These are phyloP conservation scores for Maccullochella peelii DNA, from an alignment of 2,113 vertebrate genomes.

Conservation along the genomic window DNA sequence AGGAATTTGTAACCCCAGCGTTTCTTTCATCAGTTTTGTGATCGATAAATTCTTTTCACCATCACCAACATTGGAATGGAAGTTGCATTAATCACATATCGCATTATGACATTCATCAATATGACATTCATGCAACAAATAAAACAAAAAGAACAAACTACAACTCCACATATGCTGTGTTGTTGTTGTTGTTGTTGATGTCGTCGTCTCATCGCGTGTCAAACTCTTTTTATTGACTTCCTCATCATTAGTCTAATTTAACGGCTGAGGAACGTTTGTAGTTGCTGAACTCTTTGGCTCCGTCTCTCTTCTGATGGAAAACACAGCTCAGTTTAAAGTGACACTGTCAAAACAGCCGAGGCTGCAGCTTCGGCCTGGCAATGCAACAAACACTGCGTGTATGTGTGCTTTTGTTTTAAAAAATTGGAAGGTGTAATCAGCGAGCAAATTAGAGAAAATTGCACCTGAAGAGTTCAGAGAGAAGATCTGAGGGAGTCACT, in stretches of 20 bases:
- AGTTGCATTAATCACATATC: not conserved
- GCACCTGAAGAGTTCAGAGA: conserved; percentile 11
- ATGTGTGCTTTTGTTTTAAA: conserved; percentile 18
- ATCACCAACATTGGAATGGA: not conserved
- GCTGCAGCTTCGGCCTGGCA: not conserved
- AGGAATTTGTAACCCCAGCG: not conserved
- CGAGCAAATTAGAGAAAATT: conserved; percentile 24
- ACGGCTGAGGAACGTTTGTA: not conserved
- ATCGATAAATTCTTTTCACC: not conserved
- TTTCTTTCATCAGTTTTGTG: not conserved
- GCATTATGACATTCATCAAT: not conserved
- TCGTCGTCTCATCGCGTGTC: not conserved
- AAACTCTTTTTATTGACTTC: not conserved
- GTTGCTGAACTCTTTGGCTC: not conserved
- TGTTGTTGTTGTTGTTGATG: too few relatives aligned
- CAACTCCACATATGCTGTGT: not conserved
- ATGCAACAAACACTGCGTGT: not conserved
- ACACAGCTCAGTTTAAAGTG: not conserved
- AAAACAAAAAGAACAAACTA: not conserved
- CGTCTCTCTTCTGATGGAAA: not conserved
- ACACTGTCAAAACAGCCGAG: too few relatives aligned
- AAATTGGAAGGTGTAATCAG: not conserved
- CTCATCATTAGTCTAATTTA: conserved; percentile 1
- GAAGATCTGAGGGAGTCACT: conserved; percentile 18
- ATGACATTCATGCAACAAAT: not conserved